Percentiles rank a stretch among this genome's conserved stretches.
Conservation (phyloP, 1,140 invertebrate genomes). For the Caenorhabditis briggsae region DNA sequence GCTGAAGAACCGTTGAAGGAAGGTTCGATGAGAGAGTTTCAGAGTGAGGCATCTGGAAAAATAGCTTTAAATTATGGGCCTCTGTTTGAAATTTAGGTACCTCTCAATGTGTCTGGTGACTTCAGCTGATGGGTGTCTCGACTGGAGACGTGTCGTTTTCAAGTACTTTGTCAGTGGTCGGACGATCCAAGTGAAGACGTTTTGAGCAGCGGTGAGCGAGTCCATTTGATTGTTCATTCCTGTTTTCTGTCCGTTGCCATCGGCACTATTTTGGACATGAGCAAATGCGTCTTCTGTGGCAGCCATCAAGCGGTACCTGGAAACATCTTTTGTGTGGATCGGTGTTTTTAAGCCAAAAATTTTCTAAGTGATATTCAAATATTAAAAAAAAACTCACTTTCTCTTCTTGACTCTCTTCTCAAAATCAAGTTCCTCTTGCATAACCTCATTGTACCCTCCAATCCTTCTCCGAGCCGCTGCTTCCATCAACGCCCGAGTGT, state of each 20-base stretch:
- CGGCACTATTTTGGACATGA: constrained; percentile 84
- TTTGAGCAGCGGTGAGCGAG: constrained; percentile 93
- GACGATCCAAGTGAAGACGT: constrained; percentile 95
- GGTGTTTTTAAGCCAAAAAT: no score
- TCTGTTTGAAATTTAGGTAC: background rate
- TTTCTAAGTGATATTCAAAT: background rate
- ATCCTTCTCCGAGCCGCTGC: constrained; percentile 82
- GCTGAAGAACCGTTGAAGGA: constrained; percentile 83
- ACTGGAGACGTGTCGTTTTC: constrained; percentile 92
- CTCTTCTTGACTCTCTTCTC: constrained; percentile 91
- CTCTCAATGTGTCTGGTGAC: constrained; percentile 88
- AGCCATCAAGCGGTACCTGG: constrained; percentile 85
- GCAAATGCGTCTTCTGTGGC: constrained; percentile 97
- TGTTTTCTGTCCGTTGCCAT: constrained; percentile 78
- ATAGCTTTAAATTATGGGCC: background rate
- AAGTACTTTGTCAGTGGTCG: constrained; percentile 95
- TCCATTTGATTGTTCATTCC: constrained; percentile 83
- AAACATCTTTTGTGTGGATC: background rate
- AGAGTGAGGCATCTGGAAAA: constrained; percentile 85
- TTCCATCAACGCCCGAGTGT: constrained; percentile 66
- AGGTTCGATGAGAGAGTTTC: constrained; percentile 91
- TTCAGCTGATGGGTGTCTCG: constrained; percentile 91
- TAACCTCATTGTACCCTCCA: constrained; percentile 92
- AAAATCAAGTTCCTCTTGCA: constrained; percentile 97
- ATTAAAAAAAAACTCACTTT: constrained; percentile 75